Evolutionary conservation across 2,113 vertebrate genomes (phyloP).

Genomic region (Artemisiospiza belli): DNA sequence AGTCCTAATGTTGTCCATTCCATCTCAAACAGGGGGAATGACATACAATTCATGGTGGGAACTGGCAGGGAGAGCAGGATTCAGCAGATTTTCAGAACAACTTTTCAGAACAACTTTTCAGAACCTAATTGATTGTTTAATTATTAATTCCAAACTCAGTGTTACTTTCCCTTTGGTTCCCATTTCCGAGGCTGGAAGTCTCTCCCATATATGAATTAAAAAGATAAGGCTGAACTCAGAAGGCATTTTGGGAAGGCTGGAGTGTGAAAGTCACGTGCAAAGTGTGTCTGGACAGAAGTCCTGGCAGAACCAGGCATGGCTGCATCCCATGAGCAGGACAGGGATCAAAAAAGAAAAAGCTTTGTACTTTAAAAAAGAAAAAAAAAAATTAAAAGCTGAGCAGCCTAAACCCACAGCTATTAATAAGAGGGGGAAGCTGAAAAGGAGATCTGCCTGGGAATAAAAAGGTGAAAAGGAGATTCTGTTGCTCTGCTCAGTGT

Average conservation of each 20-base stretch:
- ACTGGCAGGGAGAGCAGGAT: neutral
- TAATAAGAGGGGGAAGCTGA: neutral
- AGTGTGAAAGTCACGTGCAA: fast-evolving
- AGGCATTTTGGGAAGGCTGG: neutral
- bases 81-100: neutral
- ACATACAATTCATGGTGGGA: neutral
- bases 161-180: neutral
- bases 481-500: neutral
- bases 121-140: neutral
- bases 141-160: neutral
- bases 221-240: neutral
- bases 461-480: neutral
- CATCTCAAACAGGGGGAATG: neutral
- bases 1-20: neutral
- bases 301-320: neutral
- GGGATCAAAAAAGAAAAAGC: neutral
- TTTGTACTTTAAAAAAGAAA: neutral
- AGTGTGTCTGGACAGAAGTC: neutral
- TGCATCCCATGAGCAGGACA: neutral
- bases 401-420: neutral
- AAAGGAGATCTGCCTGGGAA: neutral
- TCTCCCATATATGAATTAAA: neutral
- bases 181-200: neutral
- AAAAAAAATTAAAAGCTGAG: neutral
- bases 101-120: neutral